A percentile compares a stretch with the other conserved stretches of the same genome.
These are phyloP conservation scores for Ochropleura leucogaster DNA, from an alignment of 2,888 invertebrate species.

Conservation along the genomic window DNA sequence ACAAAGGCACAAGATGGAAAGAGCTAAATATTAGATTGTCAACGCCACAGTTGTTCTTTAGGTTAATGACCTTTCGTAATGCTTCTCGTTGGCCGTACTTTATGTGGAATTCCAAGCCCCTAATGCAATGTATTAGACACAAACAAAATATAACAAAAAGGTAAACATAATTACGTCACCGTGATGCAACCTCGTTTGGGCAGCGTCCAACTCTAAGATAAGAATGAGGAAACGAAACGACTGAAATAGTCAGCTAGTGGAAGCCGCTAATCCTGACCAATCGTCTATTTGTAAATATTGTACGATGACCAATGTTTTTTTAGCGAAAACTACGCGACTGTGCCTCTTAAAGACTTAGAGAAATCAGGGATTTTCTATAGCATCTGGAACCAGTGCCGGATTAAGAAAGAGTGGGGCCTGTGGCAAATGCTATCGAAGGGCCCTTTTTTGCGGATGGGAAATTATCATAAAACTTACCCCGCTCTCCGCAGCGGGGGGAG, in stretches of 20 bases:
- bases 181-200: slow-evolving; percentile 67
- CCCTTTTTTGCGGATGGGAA: too few species aligned
- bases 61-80: too few species aligned
- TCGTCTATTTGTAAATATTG: slow-evolving; percentile 56
- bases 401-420: too few species aligned
- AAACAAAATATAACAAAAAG: slow-evolving; percentile 42
- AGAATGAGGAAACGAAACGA: slow-evolving; percentile 81
- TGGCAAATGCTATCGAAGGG: too few species aligned
- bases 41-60: too few species aligned
- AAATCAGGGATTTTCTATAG: background rate
- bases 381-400: background rate
- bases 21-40: too few species aligned
- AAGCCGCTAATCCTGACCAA: slow-evolving; percentile 30
- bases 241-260: slow-evolving; percentile 60
- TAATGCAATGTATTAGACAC: background rate
- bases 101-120: background rate
- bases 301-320: slow-evolving; percentile 14
- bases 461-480: too few species aligned
- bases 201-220: slow-evolving; percentile 68
- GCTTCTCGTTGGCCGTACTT: too few species aligned
- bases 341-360: background rate
- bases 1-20: too few species aligned
- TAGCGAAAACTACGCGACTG: background rate
- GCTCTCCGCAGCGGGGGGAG: too few species aligned
- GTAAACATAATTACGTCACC: slow-evolving; percentile 60